These are phyloP conservation scores for Chorisops tibialis DNA, from an alignment of 2,888 invertebrate genomes.

Conservation along the genomic window DNA sequence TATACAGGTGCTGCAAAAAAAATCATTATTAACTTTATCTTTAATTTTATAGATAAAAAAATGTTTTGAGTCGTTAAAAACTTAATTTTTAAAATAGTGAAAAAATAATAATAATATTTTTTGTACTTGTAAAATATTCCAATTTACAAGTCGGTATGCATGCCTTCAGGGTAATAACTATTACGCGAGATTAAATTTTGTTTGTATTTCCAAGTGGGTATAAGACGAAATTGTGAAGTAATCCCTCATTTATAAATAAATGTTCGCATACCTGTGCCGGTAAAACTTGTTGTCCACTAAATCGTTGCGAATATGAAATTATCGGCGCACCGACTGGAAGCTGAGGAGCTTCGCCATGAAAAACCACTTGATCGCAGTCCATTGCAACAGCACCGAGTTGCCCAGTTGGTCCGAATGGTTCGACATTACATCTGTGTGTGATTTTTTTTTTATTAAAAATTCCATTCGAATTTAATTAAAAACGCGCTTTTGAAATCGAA, in stretches of 20 bases:
- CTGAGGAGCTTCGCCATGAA: conserved; percentile 72
- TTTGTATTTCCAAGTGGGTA: no score
- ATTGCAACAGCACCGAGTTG: conserved; percentile 61
- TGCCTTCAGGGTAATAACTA: no score
- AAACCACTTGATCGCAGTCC: conserved; percentile 81
- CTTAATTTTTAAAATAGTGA: no score
- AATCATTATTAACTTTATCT: no score
- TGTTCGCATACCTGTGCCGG: conserved; percentile 65
- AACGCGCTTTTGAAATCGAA: neutral
- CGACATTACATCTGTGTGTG: conserved; percentile 54
- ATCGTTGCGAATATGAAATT: conserved; percentile 72
- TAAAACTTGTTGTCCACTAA: conserved; percentile 76
- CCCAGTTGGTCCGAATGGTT: conserved; percentile 55
- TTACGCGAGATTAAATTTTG: neutral
- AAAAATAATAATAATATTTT: no score
- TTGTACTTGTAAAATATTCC: no score
- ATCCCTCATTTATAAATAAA: conserved; percentile 4
- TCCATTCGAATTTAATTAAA: neutral
- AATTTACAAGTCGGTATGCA: no score
- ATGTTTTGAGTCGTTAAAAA: no score
- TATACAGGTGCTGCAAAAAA: no score
- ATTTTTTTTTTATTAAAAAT: neutral
- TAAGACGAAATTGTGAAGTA: no score
- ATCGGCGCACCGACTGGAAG: conserved; percentile 78
- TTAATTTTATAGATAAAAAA: no score